Evolutionary conservation across 2,113 vertebrate genomes (phyloP).

Genomic region (Osmerus mordax): DNA sequence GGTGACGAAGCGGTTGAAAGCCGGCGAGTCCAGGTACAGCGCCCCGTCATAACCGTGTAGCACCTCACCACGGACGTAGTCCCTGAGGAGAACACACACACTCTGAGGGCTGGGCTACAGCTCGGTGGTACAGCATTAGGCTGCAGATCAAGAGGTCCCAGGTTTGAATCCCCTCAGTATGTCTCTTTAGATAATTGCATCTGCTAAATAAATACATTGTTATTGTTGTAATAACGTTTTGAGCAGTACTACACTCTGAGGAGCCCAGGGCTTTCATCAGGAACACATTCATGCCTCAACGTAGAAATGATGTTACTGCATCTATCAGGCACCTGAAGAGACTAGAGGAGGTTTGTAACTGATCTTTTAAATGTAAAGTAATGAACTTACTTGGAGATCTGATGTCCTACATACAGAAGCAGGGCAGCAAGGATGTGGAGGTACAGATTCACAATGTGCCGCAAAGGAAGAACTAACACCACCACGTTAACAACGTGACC

Average conservation of each 20-base stretch:
- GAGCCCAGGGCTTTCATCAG: background rate
- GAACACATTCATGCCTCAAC: constrained; percentile 11
- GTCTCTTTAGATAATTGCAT: no score
- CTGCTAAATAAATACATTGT: no score
- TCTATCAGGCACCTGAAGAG: no score
- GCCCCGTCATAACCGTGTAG: constrained; percentile 63
- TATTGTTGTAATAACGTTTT: no score
- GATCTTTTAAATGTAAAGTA: background rate
- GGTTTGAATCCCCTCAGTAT: no score
- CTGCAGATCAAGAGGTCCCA: no score
- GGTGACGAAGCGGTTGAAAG: constrained; percentile 72
- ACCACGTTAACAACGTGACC: constrained; percentile 77
- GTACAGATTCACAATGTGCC: constrained; percentile 79
- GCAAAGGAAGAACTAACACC: constrained; percentile 75
- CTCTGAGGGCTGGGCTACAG: background rate
- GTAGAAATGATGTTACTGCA: no score
- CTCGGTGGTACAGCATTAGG: no score
- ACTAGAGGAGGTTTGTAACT: background rate
- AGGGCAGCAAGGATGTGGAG: constrained; percentile 75
- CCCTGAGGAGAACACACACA: constrained; percentile 56
- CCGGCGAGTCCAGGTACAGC: constrained; percentile 64
- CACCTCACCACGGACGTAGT: constrained; percentile 74
- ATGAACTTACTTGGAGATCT: constrained; percentile 74
- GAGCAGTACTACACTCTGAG: background rate
- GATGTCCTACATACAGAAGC: constrained; percentile 77